These are phyloP conservation scores for Callyntrura guangdongensis DNA, from an alignment of 2,888 invertebrate genomes.

Conservation along the genomic window DNA sequence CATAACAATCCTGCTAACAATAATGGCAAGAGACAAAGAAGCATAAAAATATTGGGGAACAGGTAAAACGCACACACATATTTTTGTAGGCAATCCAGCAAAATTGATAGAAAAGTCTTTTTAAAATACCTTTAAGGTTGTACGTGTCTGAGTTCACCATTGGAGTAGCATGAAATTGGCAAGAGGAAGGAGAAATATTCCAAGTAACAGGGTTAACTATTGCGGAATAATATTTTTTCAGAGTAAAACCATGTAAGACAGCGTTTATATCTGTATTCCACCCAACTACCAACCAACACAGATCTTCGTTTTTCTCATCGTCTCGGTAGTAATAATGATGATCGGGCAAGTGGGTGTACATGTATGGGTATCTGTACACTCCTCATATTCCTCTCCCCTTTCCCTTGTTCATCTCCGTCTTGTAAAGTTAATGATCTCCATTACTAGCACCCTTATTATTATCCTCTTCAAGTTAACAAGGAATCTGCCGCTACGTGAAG, in stretches of 20 bases:
- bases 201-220: no score
- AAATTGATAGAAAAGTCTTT: neutral
- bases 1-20: neutral
- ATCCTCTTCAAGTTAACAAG: conserved; percentile 71
- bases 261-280: no score
- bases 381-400: neutral
- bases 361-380: neutral
- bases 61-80: no score
- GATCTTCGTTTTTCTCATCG: neutral
- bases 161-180: neutral
- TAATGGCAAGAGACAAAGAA: neutral
- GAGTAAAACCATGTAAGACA: no score
- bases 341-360: no score
- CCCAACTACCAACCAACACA: neutral
- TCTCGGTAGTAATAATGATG: neutral
- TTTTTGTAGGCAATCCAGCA: no score
- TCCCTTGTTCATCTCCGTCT: conserved; percentile 55
- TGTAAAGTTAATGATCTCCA: conserved; percentile 70
- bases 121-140: neutral
- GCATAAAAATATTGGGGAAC: no score
- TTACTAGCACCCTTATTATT: conserved; percentile 71
- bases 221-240: neutral
- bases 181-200: neutral
- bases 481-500: conserved; percentile 37
- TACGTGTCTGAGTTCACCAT: neutral